phyloP scores from a whole-genome alignment of 2,888 invertebrate genomes.

The Drosophila flavopinicola region DNA sequence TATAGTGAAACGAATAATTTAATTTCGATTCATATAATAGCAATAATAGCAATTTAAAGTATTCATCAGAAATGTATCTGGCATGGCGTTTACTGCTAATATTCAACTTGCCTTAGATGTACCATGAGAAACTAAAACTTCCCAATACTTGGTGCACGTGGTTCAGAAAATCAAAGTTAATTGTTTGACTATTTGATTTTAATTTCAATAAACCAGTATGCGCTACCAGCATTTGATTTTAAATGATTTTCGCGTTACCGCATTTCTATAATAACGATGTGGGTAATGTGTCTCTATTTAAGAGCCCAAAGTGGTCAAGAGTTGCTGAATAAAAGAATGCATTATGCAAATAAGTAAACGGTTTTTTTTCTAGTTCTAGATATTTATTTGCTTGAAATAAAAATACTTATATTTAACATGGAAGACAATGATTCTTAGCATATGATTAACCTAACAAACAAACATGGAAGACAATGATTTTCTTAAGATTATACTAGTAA shows the following conservation, averaged over 20 bases:
- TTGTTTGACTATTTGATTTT: not conserved
- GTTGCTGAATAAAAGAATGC: not conserved
- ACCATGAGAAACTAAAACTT: too few relatives aligned
- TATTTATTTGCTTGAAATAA: constrained; percentile 59
- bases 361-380: constrained; percentile 37
- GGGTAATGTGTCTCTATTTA: not conserved
- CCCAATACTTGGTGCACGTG: too few relatives aligned
- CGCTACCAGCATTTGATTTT: constrained; percentile 6
- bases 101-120: too few relatives aligned
- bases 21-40: too few relatives aligned
- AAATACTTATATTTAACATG: constrained; percentile 66
- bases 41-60: too few relatives aligned
- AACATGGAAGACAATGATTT: constrained; percentile 82
- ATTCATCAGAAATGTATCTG: too few relatives aligned
- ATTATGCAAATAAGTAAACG: not conserved
- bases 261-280: too few relatives aligned
- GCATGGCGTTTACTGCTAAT: too few relatives aligned
- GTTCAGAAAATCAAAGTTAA: too few relatives aligned
- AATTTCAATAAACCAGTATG: not conserved
- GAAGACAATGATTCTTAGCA: constrained; percentile 79
- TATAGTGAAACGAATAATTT: too few relatives aligned
- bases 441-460: constrained; percentile 68
- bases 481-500: constrained; percentile 53
- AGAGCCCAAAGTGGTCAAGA: not conserved
- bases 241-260: too few relatives aligned